A percentile compares a stretch with the other conserved stretches of the same genome.
phyloP scores from a whole-genome alignment of 1,140 invertebrate species.

The Drosophila melanica region DNA sequence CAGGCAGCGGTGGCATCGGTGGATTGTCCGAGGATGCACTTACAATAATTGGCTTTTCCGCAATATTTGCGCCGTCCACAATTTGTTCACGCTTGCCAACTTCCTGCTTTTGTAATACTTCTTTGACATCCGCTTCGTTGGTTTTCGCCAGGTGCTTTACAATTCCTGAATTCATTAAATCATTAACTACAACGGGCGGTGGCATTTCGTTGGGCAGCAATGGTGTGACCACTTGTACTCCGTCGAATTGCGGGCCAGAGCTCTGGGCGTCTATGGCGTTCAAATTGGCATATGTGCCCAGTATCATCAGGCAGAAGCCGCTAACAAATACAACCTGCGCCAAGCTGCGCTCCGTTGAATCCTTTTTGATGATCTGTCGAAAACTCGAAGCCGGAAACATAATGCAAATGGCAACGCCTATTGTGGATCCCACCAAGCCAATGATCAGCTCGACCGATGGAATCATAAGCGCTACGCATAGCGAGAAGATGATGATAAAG shows the following conservation, averaged over 20 bases:
- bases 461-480: conserved; percentile 90
- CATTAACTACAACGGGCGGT: conserved; percentile 55
- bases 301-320: conserved; percentile 91
- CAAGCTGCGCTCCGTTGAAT: conserved; percentile 89
- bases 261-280: conserved; percentile 88
- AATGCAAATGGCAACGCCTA: conserved; percentile 96
- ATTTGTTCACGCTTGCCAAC: conserved; percentile 17
- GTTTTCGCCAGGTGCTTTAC: conserved; percentile 53
- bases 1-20: conserved; percentile 67
- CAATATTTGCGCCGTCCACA: conserved; percentile 15
- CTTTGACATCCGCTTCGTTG: conserved; percentile 17
- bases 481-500: conserved; percentile 89
- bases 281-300: conserved; percentile 94
- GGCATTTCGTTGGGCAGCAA: conserved; percentile 54
- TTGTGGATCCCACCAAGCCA: conserved; percentile 96
- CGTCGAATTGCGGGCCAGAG: conserved; percentile 77
- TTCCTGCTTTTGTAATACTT: conserved; percentile 45
- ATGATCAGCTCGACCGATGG: conserved; percentile 97
- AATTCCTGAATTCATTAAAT: conserved; percentile 51
- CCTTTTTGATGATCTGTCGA: conserved; percentile 88
- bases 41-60: conserved; percentile 30
- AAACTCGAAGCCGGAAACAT: conserved; percentile 94
- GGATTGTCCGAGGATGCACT: conserved; percentile 50
- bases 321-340: conserved; percentile 90
- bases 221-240: conserved; percentile 59